Evolutionary conservation across 2,113 vertebrate genomes (phyloP).

Genomic region (Malurus elegans): DNA sequence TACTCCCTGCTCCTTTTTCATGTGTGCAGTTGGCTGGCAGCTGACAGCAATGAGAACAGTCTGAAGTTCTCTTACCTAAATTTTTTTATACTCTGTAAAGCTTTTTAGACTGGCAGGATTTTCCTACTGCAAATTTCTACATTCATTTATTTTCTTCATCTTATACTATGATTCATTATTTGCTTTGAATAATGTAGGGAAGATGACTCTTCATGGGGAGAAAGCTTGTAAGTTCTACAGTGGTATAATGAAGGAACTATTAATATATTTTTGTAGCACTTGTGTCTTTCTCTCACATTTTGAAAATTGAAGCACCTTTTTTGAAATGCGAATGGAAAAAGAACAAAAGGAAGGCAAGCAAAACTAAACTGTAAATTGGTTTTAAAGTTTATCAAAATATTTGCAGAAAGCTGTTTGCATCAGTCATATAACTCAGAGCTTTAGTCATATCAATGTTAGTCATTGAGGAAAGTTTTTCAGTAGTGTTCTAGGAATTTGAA

Average conservation of each 20-base stretch:
- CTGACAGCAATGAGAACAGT: background rate
- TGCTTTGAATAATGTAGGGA: background rate
- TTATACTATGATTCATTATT: background rate
- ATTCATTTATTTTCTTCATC: background rate
- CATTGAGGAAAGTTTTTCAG: background rate
- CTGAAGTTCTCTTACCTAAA: background rate
- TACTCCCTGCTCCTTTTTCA: background rate
- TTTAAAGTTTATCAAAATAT: background rate
- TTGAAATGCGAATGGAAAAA: background rate
- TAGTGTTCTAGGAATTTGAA: background rate
- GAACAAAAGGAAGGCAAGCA: background rate
- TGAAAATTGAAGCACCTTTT: background rate
- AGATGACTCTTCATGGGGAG: fast-evolving
- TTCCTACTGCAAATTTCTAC: fast-evolving
- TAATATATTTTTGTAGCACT: background rate
- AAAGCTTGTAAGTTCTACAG: background rate
- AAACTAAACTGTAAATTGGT: background rate
- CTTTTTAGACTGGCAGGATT: background rate
- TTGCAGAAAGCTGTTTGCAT: background rate
- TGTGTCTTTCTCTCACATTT: background rate
- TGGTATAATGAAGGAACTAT: background rate
- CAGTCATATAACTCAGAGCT: background rate
- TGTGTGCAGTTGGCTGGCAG: background rate
- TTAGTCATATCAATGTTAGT: background rate
- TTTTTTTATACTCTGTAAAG: background rate